Conservation (phyloP, 1,140 invertebrate genomes). For the Diachasmimorpha longicaudata region DNA sequence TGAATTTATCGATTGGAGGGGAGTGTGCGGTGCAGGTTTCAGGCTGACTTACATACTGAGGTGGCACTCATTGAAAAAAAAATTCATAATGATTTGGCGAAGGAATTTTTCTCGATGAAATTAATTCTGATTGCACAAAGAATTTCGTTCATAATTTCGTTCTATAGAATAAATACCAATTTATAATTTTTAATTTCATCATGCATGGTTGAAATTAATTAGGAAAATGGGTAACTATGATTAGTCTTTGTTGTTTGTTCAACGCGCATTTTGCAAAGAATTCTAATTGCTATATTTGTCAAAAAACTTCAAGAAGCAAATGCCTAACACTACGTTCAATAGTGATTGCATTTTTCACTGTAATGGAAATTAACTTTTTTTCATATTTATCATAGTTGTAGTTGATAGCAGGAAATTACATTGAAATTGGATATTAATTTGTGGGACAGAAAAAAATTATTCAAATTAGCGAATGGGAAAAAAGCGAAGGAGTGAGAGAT, state of each 20-base stretch:
- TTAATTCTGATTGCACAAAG: background rate
- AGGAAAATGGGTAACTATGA: too few relatives aligned
- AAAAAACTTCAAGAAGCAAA: too few relatives aligned
- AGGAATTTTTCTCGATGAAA: background rate
- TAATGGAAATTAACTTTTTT: background rate
- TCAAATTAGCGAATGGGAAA: constrained; percentile 58
- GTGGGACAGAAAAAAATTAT: constrained; percentile 56
- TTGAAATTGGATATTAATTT: constrained; percentile 62
- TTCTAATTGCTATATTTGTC: too few relatives aligned
- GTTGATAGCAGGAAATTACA: constrained; percentile 52
- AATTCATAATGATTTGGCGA: too few relatives aligned
- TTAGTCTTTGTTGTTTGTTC: too few relatives aligned
- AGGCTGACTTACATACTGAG: too few relatives aligned
- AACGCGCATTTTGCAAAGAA: too few relatives aligned
- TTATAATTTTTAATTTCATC: too few relatives aligned
- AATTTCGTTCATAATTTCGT: background rate
- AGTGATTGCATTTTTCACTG: background rate
- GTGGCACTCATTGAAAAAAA: too few relatives aligned
- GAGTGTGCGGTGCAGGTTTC: background rate
- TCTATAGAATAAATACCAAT: too few relatives aligned
- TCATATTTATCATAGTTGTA: constrained; percentile 45
- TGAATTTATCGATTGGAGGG: constrained; percentile 27
- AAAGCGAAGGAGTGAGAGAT: constrained; percentile 11
- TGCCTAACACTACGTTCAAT: too few relatives aligned
- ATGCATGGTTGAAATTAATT: too few relatives aligned